A percentile compares a stretch with the other conserved stretches of the same genome.
Evolutionary conservation across 2,888 invertebrate species (phyloP).

Genomic region (Ormyrus nitidulus): DNA sequence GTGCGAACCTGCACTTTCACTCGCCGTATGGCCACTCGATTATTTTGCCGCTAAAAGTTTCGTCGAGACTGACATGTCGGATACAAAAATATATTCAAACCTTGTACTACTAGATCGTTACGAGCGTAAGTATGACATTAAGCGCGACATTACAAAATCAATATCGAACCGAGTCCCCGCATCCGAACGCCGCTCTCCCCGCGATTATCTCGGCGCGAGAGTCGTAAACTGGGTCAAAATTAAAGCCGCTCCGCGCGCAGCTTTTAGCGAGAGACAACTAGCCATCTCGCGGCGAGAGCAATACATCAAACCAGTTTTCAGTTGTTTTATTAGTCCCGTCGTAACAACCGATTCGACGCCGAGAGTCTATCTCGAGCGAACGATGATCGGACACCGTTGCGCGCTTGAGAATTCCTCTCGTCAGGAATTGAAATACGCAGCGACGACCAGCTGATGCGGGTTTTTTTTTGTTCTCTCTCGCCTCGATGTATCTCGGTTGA

Average conservation of each 20-base stretch:
- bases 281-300: not conserved
- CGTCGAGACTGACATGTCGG: not conserved
- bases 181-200: not conserved
- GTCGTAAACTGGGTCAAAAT: constrained; percentile 45
- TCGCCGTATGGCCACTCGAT: too few relatives aligned
- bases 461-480: not conserved
- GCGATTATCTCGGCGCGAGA: constrained; percentile 4
- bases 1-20: too few relatives aligned
- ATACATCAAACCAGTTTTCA: constrained; percentile 33
- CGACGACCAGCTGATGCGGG: constrained; percentile 3
- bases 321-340: not conserved
- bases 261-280: constrained; percentile 21
- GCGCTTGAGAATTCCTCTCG: not conserved
- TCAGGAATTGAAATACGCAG: not conserved
- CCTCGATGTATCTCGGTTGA: not conserved
- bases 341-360: constrained; percentile 21
- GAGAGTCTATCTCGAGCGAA: not conserved
- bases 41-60: too few relatives aligned
- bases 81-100: constrained; percentile 17
- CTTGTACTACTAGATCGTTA: constrained; percentile 36
- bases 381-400: not conserved
- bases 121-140: constrained; percentile 43
- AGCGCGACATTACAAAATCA: constrained; percentile 42
- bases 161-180: not conserved
- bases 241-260: constrained; percentile 26